Base-by-base conservation (phyloP, 2,888 invertebrate species). In the Volucella zonaria region DNA sequence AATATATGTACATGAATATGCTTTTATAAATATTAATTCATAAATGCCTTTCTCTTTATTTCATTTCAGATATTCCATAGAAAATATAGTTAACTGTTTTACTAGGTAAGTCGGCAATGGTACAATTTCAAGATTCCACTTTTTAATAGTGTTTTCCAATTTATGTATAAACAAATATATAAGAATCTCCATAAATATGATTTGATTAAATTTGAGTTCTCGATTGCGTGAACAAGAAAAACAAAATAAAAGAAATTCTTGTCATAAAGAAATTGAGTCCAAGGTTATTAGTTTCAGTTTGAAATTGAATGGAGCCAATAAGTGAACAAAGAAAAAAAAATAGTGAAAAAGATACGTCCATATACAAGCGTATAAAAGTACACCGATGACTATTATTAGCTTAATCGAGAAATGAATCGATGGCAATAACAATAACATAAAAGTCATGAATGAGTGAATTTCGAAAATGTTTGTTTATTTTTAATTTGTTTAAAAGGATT, bases 401-500 rank as follows among this genome's bases (percentile, higher is more conserved):
- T 75, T 79, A 83, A 83, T 79, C 74, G 79, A 75, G 64, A 70
- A 70, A 54, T 70, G 70, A 83, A 83, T 79, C 79, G 70, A 83
- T 83, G 47, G 52, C 75, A 66, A 75, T 59, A 79, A 74, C 49
- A 70, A 70, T 61, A 83, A 62, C 68, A 56, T 49, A 43, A 47
- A 51, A 59, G 59, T 47, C 68, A 73, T 74, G 51, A 31, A 23
- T 23, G 23, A 31, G 31, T 31, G 31, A 66, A 45, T 68, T 52
- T 61, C 58, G 51, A 59, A 66, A 68, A 45, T 49, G 77, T 54
- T 79, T 70, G 64, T 79, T 83, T 59, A 47, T 56, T 64, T 83
- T 83, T 79, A 74, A 83, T 83, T 79, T 70, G 47, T 49, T 68
- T 83, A 79, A 83, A 79, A 83, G 82, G 75, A 61, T 82, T n/a